Base-by-base conservation (phyloP, 2,888 invertebrate genomes). In the Eudemis profundana region DNA sequence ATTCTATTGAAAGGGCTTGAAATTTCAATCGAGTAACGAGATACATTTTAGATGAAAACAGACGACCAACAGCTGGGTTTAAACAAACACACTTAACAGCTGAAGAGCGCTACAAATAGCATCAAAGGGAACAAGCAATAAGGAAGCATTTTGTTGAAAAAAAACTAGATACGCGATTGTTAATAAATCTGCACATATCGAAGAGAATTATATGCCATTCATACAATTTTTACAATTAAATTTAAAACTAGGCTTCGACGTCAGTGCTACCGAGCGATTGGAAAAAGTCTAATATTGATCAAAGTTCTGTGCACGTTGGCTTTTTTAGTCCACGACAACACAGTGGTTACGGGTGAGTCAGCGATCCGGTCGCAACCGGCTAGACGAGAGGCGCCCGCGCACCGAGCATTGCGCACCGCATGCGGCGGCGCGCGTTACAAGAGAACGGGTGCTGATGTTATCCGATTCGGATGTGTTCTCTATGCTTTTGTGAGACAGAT, bases 351-450 rank as follows among this genome's bases (percentile, higher is more conserved):
- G 54, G 65, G 66, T 85, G 83, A 86, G 76, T 86, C 85, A 86
- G 73, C 71, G 71, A 78, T 76, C 81, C 78, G 77, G 81, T 72
- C 61, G 61, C 53, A 79, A 82, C 84, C 82, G 82, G 84, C 80
- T 81, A 80, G 82, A 80, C 82, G 70, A 70, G 73, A 69, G 75
- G 79, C 74, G 81, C 82, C 77, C 76, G 78, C 78, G 74, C 78
- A 74, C 46, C 36, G 21, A 56, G 40, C 53, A 40, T 54, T 54
- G 53, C 53, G 53, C 33, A 15, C 63, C 19, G 49, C 47, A 49
- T 49, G 54, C 44, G 17, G 62, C 62, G 44, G 40, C 19, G 38
- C 8, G 59, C 15, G 59, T 59, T 59, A 53, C 51, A 50, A 44
- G 64, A 59, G 50, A 59, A 38, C n/a, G 23, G n/a, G 4, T 10